Percentiles rank a stretch among this genome's conserved stretches.
Conservation (phyloP, 2,888 invertebrate species). For the Lacanobia wlatinum region DNA sequence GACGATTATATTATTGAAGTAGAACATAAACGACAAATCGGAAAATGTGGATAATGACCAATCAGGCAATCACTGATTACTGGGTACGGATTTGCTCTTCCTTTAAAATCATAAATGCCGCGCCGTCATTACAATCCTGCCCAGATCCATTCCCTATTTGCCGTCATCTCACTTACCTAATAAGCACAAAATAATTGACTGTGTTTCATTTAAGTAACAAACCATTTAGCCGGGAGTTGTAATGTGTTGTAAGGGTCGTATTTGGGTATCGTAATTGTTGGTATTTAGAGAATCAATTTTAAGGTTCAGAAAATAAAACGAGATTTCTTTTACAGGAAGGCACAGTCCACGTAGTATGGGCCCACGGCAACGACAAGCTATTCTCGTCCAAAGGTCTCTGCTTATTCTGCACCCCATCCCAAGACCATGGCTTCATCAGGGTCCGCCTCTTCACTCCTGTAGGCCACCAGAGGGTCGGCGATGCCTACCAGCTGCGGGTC, state of each 20-base stretch:
- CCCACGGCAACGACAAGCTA: slow-evolving; percentile 94
- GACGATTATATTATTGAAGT: too few species aligned
- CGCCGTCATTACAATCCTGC: too few species aligned
- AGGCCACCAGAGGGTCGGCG: slow-evolving; percentile 76
- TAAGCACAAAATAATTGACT: too few species aligned
- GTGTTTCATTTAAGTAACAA: too few species aligned
- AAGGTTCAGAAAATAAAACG: not conserved
- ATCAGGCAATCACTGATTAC: too few species aligned
- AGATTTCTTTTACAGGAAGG: slow-evolving; percentile 92
- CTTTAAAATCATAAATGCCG: too few species aligned
- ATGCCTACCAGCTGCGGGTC: slow-evolving; percentile 91
- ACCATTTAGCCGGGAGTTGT: not conserved
- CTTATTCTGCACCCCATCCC: slow-evolving; percentile 87
- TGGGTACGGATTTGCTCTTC: too few species aligned
- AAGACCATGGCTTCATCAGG: slow-evolving; percentile 94
- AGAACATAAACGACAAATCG: too few species aligned
- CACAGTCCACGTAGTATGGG: slow-evolving; percentile 97
- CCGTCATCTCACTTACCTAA: too few species aligned
- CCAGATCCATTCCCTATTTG: too few species aligned
- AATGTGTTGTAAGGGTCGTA: not conserved
- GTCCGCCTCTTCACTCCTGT: slow-evolving; percentile 92
- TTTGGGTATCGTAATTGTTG: too few species aligned
- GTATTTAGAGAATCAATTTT: not conserved
- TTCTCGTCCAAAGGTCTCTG: slow-evolving; percentile 92
- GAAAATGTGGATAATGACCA: too few species aligned